Conservation (phyloP, 2,113 vertebrate genomes). For the cat (Felis catus) region F.catus_Fca126_mat1.0 CM031428.1:18188501-18189000, state of each 20-base stretch:
- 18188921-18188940: not conserved
- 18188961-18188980: not conserved
- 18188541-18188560: no score
- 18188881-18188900: not conserved
- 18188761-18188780: not conserved
- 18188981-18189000: fast-evolving
- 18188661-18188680: not conserved
- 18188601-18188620: not conserved
- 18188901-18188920: not conserved
- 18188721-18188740: not conserved
- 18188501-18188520: not conserved
- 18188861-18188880: not conserved
- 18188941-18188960: not conserved
- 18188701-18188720: not conserved
- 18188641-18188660: not conserved
- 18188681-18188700: not conserved
- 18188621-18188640: not conserved
- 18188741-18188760: not conserved
- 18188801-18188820: slow-evolving; percentile 18
- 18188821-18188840: not conserved
- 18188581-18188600: not conserved
- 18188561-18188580: not conserved
- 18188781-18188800: slow-evolving; percentile 19
- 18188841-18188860: not conserved
- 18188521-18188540: not conserved